Evolutionary conservation across 2,113 vertebrate genomes (phyloP), one percentile per base, ranked within the genome.

Genomic region (Scartelaos histophorus): DNA sequence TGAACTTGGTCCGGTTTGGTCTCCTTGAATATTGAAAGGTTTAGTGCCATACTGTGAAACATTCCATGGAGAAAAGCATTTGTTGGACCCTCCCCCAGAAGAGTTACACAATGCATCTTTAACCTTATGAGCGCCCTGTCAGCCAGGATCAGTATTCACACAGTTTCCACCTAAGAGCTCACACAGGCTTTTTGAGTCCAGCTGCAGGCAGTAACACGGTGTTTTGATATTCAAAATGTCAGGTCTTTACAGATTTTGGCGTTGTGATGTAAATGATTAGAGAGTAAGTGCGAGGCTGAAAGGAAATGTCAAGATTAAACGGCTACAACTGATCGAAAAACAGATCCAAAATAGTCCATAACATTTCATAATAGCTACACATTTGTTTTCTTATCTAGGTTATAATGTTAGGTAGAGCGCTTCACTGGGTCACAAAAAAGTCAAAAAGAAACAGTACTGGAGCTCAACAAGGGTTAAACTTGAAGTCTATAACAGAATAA

Each of bases 151-250:
- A 51, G 57, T 25, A 62, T 58, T 84, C 51, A 64, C 45, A 16
- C 45, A 51, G 19, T 45, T 70, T 71, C 46, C 35, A 66, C 25
- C 57, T 21, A 56, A 7, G 2, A 3, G 17, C 35, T 51, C 71
- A 3, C 35, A 74, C 47, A 13, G 66, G 73, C 58, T 81, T 70
- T 13, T 43, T 51, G 22, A 69, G 4, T 67, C 25, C 54, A 24
- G 19, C 70, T 45, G 49, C 66, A 61, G 57, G 43, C 57, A 34
- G 13, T 16, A 34, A 60, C 57, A 13, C 13, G 13, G 70, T 58
- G 60, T 58, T 7, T 6, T 45, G 64, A 49, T 38, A 13, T 69
- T 67, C 22, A 19, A 67, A 76, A 58, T 47, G 49, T 47, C 43
- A 66, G 53, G 10, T 67, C 3, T 10, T 64, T 12, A 15, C 61